These are phyloP conservation scores for Yponomeuta sedellus DNA, from an alignment of 2,888 invertebrate genomes.

Conservation along the genomic window DNA sequence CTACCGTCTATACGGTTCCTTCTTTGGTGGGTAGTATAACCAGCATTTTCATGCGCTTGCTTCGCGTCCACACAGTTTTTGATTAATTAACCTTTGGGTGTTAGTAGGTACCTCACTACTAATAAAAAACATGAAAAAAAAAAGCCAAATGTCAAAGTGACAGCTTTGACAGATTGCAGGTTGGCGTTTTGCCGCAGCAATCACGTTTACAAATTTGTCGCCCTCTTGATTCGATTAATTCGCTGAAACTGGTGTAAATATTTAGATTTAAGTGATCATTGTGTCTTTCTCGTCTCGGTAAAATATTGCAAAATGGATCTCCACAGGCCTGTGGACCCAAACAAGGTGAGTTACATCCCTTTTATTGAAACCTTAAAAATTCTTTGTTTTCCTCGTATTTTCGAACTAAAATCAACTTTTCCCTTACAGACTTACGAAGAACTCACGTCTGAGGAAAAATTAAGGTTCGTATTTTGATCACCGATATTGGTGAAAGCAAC, in stretches of 20 bases:
- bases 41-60: no score
- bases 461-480: constrained; percentile 71
- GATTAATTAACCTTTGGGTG: no score
- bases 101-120: no score
- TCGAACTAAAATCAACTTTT: constrained; percentile 17
- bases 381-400: constrained; percentile 5
- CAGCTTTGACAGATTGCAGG: background rate
- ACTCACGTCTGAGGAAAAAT: constrained; percentile 85
- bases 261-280: background rate
- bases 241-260: background rate
- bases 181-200: constrained; percentile 9
- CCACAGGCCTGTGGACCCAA: constrained; percentile 64
- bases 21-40: no score
- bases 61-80: no score
- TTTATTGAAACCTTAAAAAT: constrained; percentile 8
- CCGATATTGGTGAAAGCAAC: no score
- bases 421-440: constrained; percentile 81
- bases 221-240: background rate
- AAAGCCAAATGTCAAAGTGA: constrained; percentile 2
- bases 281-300: background rate
- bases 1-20: no score
- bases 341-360: constrained; percentile 47
- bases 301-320: constrained; percentile 51
- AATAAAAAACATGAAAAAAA: background rate
- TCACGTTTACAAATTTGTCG: constrained; percentile 2